Evolutionary conservation across 2,113 vertebrate genomes (phyloP), one percentile per base, ranked within the genome.

Genomic region (Epinephelus fuscoguttatus): DNA sequence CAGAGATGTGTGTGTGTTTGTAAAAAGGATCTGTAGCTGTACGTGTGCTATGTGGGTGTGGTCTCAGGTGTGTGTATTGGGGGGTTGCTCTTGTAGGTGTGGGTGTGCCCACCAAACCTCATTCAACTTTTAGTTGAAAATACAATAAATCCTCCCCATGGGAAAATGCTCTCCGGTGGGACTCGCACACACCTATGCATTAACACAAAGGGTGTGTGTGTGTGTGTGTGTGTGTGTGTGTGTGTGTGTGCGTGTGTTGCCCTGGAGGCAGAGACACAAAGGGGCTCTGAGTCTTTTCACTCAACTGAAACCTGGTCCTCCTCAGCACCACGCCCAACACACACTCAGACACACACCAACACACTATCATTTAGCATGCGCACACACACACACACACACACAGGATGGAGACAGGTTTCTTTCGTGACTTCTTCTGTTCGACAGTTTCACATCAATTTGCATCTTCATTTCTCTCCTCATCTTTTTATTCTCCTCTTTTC

Each of bases 261-360:
- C 87, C 89, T 6, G 40, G 45, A 90, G 88, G 86, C 68, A 81
- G 57, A 85, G 47, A 50, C 73, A 88, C 89, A 88, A 78, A 88
- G 80, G 82, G 70, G 52, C 82, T 82, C 64, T 18, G 77, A 90
- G 80, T 87, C 86, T 91, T 88, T 90, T 90, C 82, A 87, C 47
- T 72, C 74, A 62, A 85, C 69, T 91, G 91, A 92, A 92, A 90
- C 88, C 80, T 85, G 86, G 85, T 87, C 88, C 64, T 86, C 77
- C 63, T 84, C 74, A 74, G 23, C 67, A 82, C 91, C 91, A 86
- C 89, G 3, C 89, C 89, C 88, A 61, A 73, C 81, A 68, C 75
- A 68, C 70, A 59, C 69, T n/a, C 21, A 75, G 59, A 30, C 57
- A 42, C 70, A 23, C 49, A 33, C 69, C 66, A 25, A 45, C 47